Evolutionary conservation across 2,113 vertebrate genomes (phyloP), one percentile per base, ranked within the genome.

Genomic region (Mustela nigripes): DNA sequence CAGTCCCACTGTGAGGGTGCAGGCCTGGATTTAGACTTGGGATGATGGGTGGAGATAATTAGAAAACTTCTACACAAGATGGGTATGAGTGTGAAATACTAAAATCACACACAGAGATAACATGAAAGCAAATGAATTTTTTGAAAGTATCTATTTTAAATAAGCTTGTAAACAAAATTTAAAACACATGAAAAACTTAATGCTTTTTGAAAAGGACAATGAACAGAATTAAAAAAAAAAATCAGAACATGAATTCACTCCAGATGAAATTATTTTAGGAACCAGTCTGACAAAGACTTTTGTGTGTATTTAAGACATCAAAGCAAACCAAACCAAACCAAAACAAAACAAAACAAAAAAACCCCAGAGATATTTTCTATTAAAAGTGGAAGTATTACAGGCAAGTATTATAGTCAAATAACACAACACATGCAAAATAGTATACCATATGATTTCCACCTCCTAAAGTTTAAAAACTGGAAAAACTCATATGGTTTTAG

Each of bases 401-500:
- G 28, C 74, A 78, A 78, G 14, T 48, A 16, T 76, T 76, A 31
- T 28, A 78, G 74, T 78, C 42, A 78, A 74, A 74, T 6, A 74
- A 76, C 26, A 48, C 62, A n/a, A 28, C 4, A 48, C n/a, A 45
- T 3, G n/a, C 31, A n/a, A 42, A 65, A 73, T 80, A 36, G 7
- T 26, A 36, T 56, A 74, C 8, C 18, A 2, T 60, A 45, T 45
- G 42, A 85, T 73, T 94, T 48, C 31, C 28, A 16, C 83, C 83
- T 45, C 48, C 14, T 56, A 65, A 82, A 62, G 18, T 69, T 94
- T 94, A 84, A 94, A 89, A 50, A n/a, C 78, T 85, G 79, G 33
- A 18, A 80, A 92, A 84, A 80, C 3, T 39, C 19, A 45, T 4
- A 1, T 71, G 53, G 15, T n/a, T 89, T 92, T 94, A 69, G 39